Base-by-base conservation (phyloP, 2,797 vertebrate species). In the Prunella strophiata region DNA sequence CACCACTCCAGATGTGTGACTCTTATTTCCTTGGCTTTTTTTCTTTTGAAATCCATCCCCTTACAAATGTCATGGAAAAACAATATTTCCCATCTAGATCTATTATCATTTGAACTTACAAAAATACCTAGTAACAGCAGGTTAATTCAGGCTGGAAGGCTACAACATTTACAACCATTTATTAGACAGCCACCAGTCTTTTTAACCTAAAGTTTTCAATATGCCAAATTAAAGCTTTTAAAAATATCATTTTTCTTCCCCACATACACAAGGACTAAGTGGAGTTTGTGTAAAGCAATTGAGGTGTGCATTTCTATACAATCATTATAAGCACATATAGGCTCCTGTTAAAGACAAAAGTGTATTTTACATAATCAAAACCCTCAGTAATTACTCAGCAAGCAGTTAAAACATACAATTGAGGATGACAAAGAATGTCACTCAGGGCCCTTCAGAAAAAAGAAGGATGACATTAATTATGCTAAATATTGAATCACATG, bases 391-490 rank as follows among this genome's bases (percentile, higher is more conserved):
- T 89, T 90, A 75, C 93, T 91, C 76, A 93, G 63, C 50, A 80
- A 85, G 75, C 30, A 95, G 81, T 72, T 76, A 91, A 91, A 90
- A 83, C 76, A 93, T 73, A 78, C 66, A 86, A 84, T 45, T 93
- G 77, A 78, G 54, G 63, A 58, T 85, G 80, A 94, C 78, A 93
- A 89, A 94, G 76, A 68, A 77, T 67, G 71, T 62, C 66, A 91
- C 79, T 81, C 65, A 55, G 43, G 84, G 71, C 47, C 36, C 87
- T 91, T 62, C 82, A 94, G 88, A 88, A 94, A 86, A 58, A 58
- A 96, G 94, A 97, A 94, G 54, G 67, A 85, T 75, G 74, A 77
- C 91, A 92, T 95, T 96, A 96, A 95, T 97, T 96, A 88, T 79
- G 85, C 63, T 92, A 96, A 96, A 87, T 93, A 92, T 94, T 93